Base-by-base conservation (phyloP, 2,888 invertebrate species). In the Limnephilus rhombicus region DNA sequence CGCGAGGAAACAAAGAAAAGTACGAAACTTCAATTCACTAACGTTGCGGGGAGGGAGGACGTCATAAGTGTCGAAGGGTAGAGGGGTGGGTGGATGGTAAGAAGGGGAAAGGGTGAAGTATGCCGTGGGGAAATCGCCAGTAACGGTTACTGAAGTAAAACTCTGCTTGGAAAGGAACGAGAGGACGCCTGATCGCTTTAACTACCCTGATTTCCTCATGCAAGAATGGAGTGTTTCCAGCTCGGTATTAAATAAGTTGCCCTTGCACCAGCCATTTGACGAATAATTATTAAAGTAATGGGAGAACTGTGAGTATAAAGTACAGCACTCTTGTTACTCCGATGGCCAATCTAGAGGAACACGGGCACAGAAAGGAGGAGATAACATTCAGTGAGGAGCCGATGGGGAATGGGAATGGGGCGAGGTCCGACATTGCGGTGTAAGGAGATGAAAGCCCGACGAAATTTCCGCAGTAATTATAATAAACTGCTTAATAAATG, bases 81-180 rank as follows among this genome's bases (percentile, higher is more conserved):
- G 31, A 45, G 29, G 90, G 90, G 53, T 45, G 11, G 82, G n/a
- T 68, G 68, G 68, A 24, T 18, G n/a, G 68, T 9, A 68, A n/a
- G 68, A 68, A 24, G 68, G 2, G 68, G 68, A 1, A n/a, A 68
- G 68, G 68, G 68, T 68, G 68, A 81, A 90, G 90, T 45, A 82
- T 81, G n/a, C 90, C 90, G 90, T 45, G 90, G 90, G 90, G 90
- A 90, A 90, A 90, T 90, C 81, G 90, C 80, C 29, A 89, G 89
- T 68, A 68, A 88, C 88, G 68, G 88, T 80, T 37, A 80, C 68
- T 41, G 89, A 80, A 41, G 89, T 80, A 81, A 81, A 90, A 90
- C 49, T 82, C 81, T 31, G 90, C 82, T 82, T 18, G 68, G 80
- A 80, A 37, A 45, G 88, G 68, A 89, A 80, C 68, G 68, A 68